These are phyloP conservation scores for Mnemiopsis leidyi DNA, from an alignment of 37 sponge, comb jelly and placozoan genomes.

Conservation along the genomic window DNA sequence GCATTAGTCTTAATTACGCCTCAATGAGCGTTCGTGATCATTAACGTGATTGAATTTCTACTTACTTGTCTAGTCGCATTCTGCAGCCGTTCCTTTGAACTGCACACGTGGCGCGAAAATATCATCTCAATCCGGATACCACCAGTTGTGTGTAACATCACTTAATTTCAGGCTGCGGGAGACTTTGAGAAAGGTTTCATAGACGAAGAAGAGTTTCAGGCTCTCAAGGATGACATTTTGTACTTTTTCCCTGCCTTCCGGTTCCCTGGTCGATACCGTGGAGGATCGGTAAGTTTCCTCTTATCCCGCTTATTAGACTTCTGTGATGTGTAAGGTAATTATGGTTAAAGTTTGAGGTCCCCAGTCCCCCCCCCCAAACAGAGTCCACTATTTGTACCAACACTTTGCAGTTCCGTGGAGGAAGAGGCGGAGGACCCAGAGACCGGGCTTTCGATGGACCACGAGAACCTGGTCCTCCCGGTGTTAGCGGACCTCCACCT, in stretches of 20 bases:
- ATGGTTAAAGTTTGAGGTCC: too few relatives aligned
- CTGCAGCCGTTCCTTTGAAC: too few relatives aligned
- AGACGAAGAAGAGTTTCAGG: constrained; percentile 11
- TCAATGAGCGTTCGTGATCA: too few relatives aligned
- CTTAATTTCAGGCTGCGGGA: constrained; percentile 1
- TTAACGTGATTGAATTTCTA: too few relatives aligned
- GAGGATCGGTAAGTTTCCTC: background rate
- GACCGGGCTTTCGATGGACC: background rate
- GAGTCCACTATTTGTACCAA: too few relatives aligned
- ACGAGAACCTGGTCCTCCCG: background rate
- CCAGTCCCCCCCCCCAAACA: too few relatives aligned
- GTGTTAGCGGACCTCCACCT: background rate
- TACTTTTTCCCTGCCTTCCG: constrained; percentile 19
- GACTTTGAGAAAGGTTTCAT: background rate
- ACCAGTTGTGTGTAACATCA: background rate
- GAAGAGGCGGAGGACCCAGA: background rate
- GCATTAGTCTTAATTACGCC: too few relatives aligned
- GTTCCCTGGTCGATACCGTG: background rate
- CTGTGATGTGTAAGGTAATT: too few relatives aligned
- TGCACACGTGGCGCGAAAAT: too few relatives aligned
- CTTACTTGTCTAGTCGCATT: too few relatives aligned
- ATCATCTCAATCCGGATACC: too few relatives aligned
- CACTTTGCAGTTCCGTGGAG: background rate
- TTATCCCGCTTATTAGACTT: background rate
- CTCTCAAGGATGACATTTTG: constrained; percentile 43